Base-by-base conservation (phyloP, 2,113 vertebrate species). In the Syngnathus floridae region DNA sequence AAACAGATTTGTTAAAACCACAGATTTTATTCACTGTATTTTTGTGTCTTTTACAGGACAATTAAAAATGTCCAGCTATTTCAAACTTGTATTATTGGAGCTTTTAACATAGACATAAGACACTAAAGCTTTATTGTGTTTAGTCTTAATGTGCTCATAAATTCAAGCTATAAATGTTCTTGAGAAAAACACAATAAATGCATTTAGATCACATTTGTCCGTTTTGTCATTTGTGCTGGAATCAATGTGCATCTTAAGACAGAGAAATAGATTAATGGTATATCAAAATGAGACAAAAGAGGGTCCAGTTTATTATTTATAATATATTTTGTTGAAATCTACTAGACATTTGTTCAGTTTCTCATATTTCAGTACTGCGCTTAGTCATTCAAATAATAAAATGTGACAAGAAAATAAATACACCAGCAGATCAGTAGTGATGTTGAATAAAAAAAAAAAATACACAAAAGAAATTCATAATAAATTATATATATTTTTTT, bases 161-260 rank as follows among this genome's bases (percentile, higher is more conserved):
- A 48, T 16, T 31, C 10, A 61, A 65, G 26, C 41, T 21, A 79
- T 51, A 19, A 63, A 65, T 56, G 2, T 59, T 59, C 38, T 38
- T 1, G 11, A 60, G 11, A n/a, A 36, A 37, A 36, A 13, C 38
- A 41, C 46, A 79, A 77, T 82, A 82, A 84, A 83, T 40, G 68
- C 2, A 37, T 71, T 14, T 59, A 13, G 75, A 65, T 71, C 54
- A 48, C 61, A 10, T 72, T 62, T 81, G 54, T 60, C 9, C 36
- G 59, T 21, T 72, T 31, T 70, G 56, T 62, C 26, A 37, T 46
- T 55, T 60, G 46, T 67, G n/a, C 62, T 74, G 26, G 40, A 65
- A 40, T 40, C 26, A 21, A 58, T 56, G 9, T 59, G 58, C 58
- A 60, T 60, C 5, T 58, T 38, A 58, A 58, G 19, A 40, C 4